These are phyloP conservation scores for Brenthis ino DNA, from an alignment of 2,888 invertebrate genomes.

Conservation along the genomic window DNA sequence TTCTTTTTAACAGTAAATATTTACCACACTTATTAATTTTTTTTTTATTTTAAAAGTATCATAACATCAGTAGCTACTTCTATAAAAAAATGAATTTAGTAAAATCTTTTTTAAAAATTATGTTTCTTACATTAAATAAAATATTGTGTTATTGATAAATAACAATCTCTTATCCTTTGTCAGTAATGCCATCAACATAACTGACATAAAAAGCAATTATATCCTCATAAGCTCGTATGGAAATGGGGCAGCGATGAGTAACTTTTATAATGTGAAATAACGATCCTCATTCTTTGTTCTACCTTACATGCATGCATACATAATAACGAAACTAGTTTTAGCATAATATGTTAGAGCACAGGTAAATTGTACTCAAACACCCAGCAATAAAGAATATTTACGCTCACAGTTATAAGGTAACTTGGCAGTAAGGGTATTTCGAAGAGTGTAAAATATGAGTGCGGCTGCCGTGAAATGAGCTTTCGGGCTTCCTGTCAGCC, in stretches of 20 bases:
- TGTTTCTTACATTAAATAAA: not conserved
- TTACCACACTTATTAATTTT: too few relatives aligned
- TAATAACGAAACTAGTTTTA: conserved; percentile 53
- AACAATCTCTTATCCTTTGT: conserved; percentile 7
- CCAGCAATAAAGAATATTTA: conserved; percentile 54
- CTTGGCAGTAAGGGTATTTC: conserved; percentile 58
- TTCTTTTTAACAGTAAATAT: too few relatives aligned
- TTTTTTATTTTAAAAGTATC: too few relatives aligned
- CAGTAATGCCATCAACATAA: conserved; percentile 18
- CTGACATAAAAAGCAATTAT: conserved; percentile 31
- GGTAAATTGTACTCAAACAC: conserved; percentile 52
- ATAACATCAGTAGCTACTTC: too few relatives aligned
- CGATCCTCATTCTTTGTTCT: conserved; percentile 52
- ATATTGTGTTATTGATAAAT: conserved; percentile 9
- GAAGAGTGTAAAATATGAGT: conserved; percentile 71
- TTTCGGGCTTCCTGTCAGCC: conserved; percentile 58
- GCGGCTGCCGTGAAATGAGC: conserved; percentile 74
- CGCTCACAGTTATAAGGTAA: conserved; percentile 41
- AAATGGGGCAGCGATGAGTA: conserved; percentile 38
- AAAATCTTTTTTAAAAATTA: not conserved
- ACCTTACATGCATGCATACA: conserved; percentile 51
- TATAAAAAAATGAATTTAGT: not conserved
- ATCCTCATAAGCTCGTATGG: conserved; percentile 36
- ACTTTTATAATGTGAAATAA: conserved; percentile 45
- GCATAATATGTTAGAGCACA: conserved; percentile 44